A percentile compares a stretch with the other conserved stretches of the same genome.
phyloP scores from a whole-genome alignment of 2,888 invertebrate genomes.

The Yponomeuta malinellus region DNA sequence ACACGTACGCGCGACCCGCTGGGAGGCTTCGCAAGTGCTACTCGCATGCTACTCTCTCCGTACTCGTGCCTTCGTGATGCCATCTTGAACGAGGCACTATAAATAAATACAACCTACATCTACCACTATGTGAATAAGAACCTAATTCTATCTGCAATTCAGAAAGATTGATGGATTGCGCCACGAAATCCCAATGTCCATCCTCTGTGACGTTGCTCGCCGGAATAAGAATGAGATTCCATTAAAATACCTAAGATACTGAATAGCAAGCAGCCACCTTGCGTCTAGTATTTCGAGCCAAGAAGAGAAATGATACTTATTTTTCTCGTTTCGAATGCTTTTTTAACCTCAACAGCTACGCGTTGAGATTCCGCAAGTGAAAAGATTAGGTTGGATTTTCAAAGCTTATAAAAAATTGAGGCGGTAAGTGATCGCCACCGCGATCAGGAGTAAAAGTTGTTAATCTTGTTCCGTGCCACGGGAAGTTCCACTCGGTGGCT shows the following conservation, averaged over 20 bases:
- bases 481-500: constrained; percentile 54
- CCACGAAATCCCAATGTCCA: constrained; percentile 42
- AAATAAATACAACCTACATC: neutral
- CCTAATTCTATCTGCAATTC: constrained; percentile 1
- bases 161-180: constrained; percentile 39
- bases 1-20: constrained; percentile 26
- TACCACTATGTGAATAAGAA: neutral
- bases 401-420: constrained; percentile 47
- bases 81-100: neutral
- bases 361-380: constrained; percentile 23
- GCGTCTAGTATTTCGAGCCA: constrained; percentile 1
- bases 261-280: constrained; percentile 50
- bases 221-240: constrained; percentile 64
- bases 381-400: constrained; percentile 40
- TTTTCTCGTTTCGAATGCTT: constrained; percentile 25
- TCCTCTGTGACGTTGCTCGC: constrained; percentile 42
- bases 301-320: constrained; percentile 6
- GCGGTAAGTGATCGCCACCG: constrained; percentile 53
- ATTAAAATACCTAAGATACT: constrained; percentile 56
- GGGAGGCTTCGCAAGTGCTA: constrained; percentile 29
- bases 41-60: constrained; percentile 5
- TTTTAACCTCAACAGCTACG: constrained; percentile 28
- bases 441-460: constrained; percentile 64
- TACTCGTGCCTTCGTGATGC: neutral
- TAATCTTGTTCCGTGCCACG: constrained; percentile 60